Conservation (phyloP, 2,113 vertebrate species). For the Chrysemys picta region DNA sequence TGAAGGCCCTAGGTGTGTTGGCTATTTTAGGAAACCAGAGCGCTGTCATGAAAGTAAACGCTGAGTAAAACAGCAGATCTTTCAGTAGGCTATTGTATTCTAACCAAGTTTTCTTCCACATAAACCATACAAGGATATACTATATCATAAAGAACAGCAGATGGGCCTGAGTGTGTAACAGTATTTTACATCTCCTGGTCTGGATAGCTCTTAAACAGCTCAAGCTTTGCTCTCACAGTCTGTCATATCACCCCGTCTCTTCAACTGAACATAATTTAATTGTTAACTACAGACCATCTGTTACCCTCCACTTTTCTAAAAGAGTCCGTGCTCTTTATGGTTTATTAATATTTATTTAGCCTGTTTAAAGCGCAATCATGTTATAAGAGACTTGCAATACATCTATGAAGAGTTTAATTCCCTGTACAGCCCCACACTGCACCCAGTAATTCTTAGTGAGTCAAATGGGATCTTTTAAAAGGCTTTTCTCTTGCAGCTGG, state of each 20-base stretch:
- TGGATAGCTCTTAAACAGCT: neutral
- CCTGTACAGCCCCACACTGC: neutral
- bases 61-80: no score
- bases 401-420: neutral
- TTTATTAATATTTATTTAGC: constrained; percentile 65
- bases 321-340: rapidly evolving
- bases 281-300: constrained; percentile 56
- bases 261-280: neutral
- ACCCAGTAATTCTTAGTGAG: neutral
- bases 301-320: neutral
- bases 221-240: neutral
- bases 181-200: rapidly evolving
- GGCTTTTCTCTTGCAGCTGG: neutral
- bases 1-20: neutral
- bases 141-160: neutral
- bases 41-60: neutral
- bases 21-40: neutral
- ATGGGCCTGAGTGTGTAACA: neutral
- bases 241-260: neutral
- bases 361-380: constrained; percentile 6
- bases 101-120: neutral
- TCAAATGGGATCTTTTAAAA: rapidly evolving
- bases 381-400: neutral
- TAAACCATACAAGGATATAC: neutral
- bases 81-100: neutral